These are phyloP conservation scores for Drosophila subpulchrella DNA, from an alignment of 1,140 invertebrate genomes.

Conservation along the genomic window DNA sequence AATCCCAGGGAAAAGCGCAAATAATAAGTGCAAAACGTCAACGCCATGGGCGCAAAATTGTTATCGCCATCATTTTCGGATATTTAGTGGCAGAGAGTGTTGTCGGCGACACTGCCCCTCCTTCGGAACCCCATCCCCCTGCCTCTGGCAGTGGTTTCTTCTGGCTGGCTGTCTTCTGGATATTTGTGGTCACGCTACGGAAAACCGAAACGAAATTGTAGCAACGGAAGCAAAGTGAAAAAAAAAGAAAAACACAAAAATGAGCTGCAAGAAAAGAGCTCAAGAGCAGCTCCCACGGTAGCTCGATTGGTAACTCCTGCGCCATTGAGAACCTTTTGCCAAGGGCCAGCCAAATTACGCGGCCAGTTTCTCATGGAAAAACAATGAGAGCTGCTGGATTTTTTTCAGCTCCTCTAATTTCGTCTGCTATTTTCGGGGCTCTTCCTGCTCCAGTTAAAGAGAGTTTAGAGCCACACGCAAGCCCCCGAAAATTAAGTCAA, in stretches of 20 bases:
- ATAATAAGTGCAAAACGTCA: conserved; percentile 79
- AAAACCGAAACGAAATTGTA: conserved; percentile 69
- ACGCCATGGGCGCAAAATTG: conserved; percentile 79
- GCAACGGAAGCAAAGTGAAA: conserved; percentile 64
- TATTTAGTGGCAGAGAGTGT: conserved; percentile 57
- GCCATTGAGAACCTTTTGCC: conserved; percentile 59
- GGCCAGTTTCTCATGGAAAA: conserved; percentile 70
- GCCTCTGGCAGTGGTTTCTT: conserved; percentile 5
- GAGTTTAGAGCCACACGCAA: conserved; percentile 69
- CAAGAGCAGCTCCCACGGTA: conserved; percentile 74
- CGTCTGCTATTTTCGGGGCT: conserved; percentile 32
- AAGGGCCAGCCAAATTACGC: conserved; percentile 76
- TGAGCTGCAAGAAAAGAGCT: conserved; percentile 25
- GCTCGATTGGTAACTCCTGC: conserved; percentile 60
- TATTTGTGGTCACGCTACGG: conserved; percentile 75
- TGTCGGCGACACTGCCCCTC: conserved; percentile 43
- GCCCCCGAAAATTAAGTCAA: conserved; percentile 64
- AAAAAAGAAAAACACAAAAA: conserved; percentile 19
- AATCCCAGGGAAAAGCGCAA: conserved; percentile 8
- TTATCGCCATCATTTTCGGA: conserved; percentile 75
- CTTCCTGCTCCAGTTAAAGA: conserved; percentile 74
- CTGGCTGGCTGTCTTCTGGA: conserved; percentile 27
- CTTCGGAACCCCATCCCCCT: not conserved
- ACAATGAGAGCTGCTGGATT: conserved; percentile 53
- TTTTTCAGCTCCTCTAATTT: conserved; percentile 47